Conservation (phyloP, 2,113 vertebrate genomes). For the Lampris incognitus region DNA sequence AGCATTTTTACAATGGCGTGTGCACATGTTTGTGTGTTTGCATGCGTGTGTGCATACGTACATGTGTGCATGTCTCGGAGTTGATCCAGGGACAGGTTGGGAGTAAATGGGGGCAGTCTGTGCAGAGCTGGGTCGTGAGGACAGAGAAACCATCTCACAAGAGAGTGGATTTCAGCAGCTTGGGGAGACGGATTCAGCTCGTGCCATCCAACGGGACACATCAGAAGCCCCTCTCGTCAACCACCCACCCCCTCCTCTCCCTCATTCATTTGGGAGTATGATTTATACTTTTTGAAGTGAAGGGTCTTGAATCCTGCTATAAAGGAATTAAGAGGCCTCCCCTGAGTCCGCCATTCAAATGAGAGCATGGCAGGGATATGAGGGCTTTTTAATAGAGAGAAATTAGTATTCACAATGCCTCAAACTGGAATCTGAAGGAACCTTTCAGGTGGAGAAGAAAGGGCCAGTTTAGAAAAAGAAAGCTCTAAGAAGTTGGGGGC, state of each 20-base stretch:
- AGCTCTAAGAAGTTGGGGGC: slow-evolving; percentile 80
- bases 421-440: slow-evolving; percentile 84
- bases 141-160: slow-evolving; percentile 66
- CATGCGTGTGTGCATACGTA: slow-evolving; percentile 23
- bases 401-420: slow-evolving; percentile 88
- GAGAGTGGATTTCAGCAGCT: slow-evolving; percentile 79
- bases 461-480: slow-evolving; percentile 82
- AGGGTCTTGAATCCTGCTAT: slow-evolving; percentile 87
- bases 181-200: slow-evolving; percentile 75
- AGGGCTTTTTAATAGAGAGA: slow-evolving; percentile 84
- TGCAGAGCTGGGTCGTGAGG: slow-evolving; percentile 65
- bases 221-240: slow-evolving; percentile 80
- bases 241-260: slow-evolving; percentile 73
- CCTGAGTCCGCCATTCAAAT: slow-evolving; percentile 85
- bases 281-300: slow-evolving; percentile 89
- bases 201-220: slow-evolving; percentile 79
- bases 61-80: slow-evolving; percentile 26
- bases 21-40: not conserved
- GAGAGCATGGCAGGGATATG: slow-evolving; percentile 86
- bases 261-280: slow-evolving; percentile 87
- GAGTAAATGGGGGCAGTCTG: slow-evolving; percentile 37
- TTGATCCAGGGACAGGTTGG: slow-evolving; percentile 35
- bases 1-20: not conserved
- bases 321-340: slow-evolving; percentile 87
- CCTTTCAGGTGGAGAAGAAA: slow-evolving; percentile 88